A percentile compares a stretch with the other conserved stretches of the same genome.
Conservation (phyloP, 2,888 invertebrate species). For the Arrhopalites spinosus region DNA sequence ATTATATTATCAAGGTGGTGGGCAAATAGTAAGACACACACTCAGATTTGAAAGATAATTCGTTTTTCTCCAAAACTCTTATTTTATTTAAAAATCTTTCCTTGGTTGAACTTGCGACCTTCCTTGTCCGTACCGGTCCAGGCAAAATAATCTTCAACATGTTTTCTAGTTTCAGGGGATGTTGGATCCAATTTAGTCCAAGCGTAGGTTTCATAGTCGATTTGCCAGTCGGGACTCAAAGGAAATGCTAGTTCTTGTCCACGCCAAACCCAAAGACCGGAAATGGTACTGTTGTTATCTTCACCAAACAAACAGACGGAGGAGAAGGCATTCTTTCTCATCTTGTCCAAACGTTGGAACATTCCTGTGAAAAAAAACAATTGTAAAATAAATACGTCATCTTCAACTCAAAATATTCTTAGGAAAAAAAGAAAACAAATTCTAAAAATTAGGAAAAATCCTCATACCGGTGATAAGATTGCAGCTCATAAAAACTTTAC, state of each 20-base stretch:
- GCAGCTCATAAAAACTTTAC: slow-evolving; percentile 96
- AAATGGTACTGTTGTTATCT: slow-evolving; percentile 89
- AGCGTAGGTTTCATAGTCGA: slow-evolving; percentile 93
- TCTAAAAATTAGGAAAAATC: slow-evolving; percentile 25
- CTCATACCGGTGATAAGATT: slow-evolving; percentile 85
- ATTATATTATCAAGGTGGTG: too few species aligned
- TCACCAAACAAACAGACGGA: slow-evolving; percentile 91
- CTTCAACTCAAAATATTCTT: too few species aligned
- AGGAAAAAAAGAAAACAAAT: background rate
- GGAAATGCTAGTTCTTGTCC: slow-evolving; percentile 92
- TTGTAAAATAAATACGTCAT: too few species aligned
- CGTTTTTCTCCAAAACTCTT: too few species aligned
- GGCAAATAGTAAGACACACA: slow-evolving; percentile 11
- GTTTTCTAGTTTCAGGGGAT: slow-evolving; percentile 77
- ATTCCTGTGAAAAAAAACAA: slow-evolving; percentile 71
- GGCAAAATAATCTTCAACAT: slow-evolving; percentile 87
- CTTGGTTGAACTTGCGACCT: slow-evolving; percentile 95
- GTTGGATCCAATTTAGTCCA: slow-evolving; percentile 92
- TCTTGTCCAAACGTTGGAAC: slow-evolving; percentile 97
- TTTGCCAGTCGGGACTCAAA: slow-evolving; percentile 89
- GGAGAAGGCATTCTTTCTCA: slow-evolving; percentile 95
- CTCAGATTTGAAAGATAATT: background rate
- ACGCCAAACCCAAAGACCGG: slow-evolving; percentile 98
- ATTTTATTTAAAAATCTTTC: slow-evolving; percentile 99
- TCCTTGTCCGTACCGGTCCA: slow-evolving; percentile 85